phyloP scores from a whole-genome alignment of 35 echinoderm and acorn worm genomes.

The Nesometra sesokonis region DNA sequence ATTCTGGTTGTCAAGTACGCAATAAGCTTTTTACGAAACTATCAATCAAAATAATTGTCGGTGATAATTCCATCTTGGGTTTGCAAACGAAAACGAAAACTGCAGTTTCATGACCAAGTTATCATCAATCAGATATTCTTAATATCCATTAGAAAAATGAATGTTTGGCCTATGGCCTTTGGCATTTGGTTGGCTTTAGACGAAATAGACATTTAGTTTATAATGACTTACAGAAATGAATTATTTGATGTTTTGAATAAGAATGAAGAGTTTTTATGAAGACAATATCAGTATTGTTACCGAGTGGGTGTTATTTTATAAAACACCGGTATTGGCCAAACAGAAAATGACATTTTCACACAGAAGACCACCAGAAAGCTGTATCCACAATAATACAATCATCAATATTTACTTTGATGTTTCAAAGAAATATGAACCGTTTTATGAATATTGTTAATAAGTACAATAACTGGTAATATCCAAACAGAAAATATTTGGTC shows the following conservation, averaged over 20 bases:
- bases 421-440: no score
- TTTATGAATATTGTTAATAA: no score
- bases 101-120: neutral
- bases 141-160: slow-evolving; percentile 1
- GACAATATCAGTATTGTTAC: no score
- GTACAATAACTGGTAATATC: no score
- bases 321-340: no score
- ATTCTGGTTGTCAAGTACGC: neutral
- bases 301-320: no score
- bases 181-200: neutral
- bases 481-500: no score
- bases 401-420: no score
- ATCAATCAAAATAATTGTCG: neutral
- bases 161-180: neutral
- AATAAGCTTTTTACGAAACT: neutral
- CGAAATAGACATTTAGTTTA: neutral
- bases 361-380: no score
- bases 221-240: neutral
- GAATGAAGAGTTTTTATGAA: no score
- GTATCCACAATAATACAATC: no score
- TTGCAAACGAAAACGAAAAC: neutral
- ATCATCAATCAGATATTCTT: neutral
- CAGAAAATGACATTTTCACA: no score
- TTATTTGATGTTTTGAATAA: neutral
- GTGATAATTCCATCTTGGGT: neutral